A percentile compares a stretch with the other conserved stretches of the same genome.
Conservation (phyloP, 2,113 vertebrate species). For the Mustela lutreola region DNA sequence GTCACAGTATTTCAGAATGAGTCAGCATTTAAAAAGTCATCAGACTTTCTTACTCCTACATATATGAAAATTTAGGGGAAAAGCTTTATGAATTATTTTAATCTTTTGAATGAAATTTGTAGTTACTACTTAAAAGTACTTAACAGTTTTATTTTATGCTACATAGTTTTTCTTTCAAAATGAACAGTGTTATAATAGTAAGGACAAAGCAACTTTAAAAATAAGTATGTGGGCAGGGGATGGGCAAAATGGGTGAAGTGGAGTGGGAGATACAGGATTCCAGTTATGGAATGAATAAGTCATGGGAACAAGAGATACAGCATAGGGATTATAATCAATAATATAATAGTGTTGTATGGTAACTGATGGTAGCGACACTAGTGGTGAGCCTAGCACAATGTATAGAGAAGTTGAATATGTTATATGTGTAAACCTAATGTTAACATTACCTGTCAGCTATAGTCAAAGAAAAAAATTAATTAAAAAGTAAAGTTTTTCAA, state of each 20-base stretch:
- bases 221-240: background rate
- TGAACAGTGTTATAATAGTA: background rate
- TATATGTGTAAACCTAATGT: background rate
- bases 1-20: background rate
- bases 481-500: background rate
- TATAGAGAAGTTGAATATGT: background rate
- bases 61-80: background rate
- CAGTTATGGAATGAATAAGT: background rate
- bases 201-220: background rate
- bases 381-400: background rate
- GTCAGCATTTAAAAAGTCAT: background rate
- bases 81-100: background rate
- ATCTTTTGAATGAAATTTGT: conserved; percentile 9
- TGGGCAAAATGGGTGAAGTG: background rate
- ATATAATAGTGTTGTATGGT: background rate
- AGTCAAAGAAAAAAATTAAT: background rate
- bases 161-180: background rate
- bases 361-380: background rate
- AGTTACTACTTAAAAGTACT: background rate
- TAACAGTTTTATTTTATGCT: conserved; percentile 2
- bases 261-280: background rate
- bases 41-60: background rate
- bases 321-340: background rate
- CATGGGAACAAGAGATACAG: background rate
- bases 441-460: background rate